Conservation (phyloP, 2,797 vertebrate species). For the Pygocentrus nattereri region DNA sequence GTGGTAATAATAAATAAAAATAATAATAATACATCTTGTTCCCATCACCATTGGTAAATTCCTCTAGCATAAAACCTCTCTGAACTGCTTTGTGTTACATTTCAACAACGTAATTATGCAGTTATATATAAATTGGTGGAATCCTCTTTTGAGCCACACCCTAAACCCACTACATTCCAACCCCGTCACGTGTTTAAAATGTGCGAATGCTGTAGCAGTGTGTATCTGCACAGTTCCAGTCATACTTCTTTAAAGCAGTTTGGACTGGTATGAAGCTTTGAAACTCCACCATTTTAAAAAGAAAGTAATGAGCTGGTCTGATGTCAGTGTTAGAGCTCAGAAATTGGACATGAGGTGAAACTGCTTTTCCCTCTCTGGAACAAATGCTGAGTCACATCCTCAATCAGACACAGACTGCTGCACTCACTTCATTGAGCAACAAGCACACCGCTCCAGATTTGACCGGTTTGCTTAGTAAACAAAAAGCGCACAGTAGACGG, state of each 20-base stretch:
- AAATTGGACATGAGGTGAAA: not conserved
- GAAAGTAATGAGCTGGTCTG: not conserved
- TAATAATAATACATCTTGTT: no score
- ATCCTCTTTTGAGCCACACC: slow-evolving; percentile 5
- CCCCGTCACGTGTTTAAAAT: not conserved
- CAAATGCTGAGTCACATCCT: not conserved
- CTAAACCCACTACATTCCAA: not conserved
- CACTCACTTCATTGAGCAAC: not conserved
- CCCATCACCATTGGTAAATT: no score
- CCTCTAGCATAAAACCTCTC: no score
- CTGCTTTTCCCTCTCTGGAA: slow-evolving; percentile 6
- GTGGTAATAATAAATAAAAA: no score
- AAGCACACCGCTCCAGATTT: not conserved
- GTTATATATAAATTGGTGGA: no score
- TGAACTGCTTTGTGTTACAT: no score
- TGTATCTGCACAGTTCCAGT: not conserved
- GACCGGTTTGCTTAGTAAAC: not conserved
- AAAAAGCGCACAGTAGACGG: not conserved
- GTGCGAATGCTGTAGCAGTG: not conserved
- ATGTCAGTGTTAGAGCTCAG: not conserved
- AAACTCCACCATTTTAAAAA: not conserved
- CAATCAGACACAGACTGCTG: not conserved
- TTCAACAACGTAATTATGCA: no score
- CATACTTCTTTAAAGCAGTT: not conserved
- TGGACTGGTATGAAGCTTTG: not conserved